Conservation (phyloP, 2,113 vertebrate genomes). For the Hystrix brachyura region DNA sequence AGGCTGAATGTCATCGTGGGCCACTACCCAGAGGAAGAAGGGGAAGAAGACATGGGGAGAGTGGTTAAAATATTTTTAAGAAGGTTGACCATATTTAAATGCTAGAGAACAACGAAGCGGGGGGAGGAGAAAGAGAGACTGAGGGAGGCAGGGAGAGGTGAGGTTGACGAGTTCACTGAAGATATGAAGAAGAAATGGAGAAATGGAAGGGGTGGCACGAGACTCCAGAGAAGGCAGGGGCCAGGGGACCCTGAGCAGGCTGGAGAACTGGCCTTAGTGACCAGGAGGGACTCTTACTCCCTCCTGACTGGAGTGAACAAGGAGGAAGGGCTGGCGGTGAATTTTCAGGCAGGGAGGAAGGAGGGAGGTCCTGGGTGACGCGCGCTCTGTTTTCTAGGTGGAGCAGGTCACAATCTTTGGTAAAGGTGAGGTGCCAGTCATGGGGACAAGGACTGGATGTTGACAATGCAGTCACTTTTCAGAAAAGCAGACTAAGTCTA, state of each 20-base stretch:
- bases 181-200: background rate
- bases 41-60: background rate
- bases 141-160: background rate
- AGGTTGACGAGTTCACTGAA: background rate
- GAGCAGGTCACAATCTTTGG: background rate
- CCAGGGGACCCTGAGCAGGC: background rate
- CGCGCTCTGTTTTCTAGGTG: background rate
- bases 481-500: background rate
- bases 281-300: background rate
- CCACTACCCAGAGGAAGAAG: background rate
- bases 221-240: background rate
- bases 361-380: background rate
- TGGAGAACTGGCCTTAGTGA: background rate
- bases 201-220: background rate
- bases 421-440: background rate
- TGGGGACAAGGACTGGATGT: background rate
- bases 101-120: background rate
- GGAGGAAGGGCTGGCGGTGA: rapidly evolving
- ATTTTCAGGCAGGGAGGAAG: background rate
- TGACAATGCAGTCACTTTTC: background rate
- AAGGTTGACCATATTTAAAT: background rate
- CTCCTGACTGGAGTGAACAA: rapidly evolving
- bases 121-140: too few relatives aligned
- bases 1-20: rapidly evolving
- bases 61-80: background rate